Base-by-base conservation (phyloP, 2,797 vertebrate genomes). In the Rhodeus uyekii region DNA sequence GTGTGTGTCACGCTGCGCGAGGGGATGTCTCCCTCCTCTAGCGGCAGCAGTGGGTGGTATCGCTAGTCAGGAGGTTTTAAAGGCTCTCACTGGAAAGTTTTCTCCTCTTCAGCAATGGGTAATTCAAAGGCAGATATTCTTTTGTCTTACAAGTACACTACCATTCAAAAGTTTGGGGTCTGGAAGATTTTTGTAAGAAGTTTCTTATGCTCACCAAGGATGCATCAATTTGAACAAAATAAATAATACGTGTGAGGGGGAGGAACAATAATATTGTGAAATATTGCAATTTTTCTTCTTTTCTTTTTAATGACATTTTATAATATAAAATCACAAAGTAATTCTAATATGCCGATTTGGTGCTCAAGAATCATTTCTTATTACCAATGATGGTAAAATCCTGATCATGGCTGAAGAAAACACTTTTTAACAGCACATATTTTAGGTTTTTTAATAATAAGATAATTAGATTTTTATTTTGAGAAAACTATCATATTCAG, bases 31-130 rank as follows among this genome's bases (percentile, higher is more conserved):
- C 5, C 89, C 96, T 79, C 97, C 98, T 1, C 91, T 99, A 81
- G 95, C 96, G 29, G 98, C 98, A 36, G 93, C 97, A 72, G 93
- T 96, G 9, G 98, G 98, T 81, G 98, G 98, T 73, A 88, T 99
- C 84, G 95, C 96, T 68, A 98, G 97, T 89, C 98, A 99, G 90
- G 98, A 99, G 93, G 96, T 96, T 80, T 92, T 99, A 78, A 99
- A 99, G 91, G 97, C 97, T 87, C 95, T 99, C 38, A 99, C 98
- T 2, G 98, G 97, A 87, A 99, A 99, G 88, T 99, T 99, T 93
- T 96, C 96, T 71, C 98, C 98, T 0, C 93, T 99, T 84, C 97
- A 98, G 83, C 98, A 99, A 80, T 99, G 98, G 98, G 98, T 99
- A 91, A 86, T 96, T 92, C 86, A 86, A 78, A 84, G 48, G 39